Base-by-base conservation (phyloP, 92 coral and sea anemone genomes). In the Palythoa grandiflora region DNA sequence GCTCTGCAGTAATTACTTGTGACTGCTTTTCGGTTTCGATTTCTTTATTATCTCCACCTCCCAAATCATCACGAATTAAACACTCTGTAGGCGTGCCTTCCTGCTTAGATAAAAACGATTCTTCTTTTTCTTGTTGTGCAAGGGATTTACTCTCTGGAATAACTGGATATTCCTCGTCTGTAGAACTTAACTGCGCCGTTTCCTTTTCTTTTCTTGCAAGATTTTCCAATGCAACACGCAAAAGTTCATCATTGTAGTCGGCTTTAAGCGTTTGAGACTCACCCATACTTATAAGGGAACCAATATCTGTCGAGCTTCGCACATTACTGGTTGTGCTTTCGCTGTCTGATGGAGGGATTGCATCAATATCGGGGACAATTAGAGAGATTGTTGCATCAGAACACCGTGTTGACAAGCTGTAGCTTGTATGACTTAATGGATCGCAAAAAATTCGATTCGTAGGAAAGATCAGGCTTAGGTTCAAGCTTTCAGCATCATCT, bases 141-240 rank as follows among this genome's bases (percentile, higher is more conserved):
- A 63, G 57, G 14, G 60, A 65, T 44, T 10, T 36, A 40, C 9
- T 68, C 21, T 68, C 71, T 50, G 40, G 20, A 38, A 35, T 13
- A 10, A 39, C 61, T 48, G 52, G 60, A 1, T 68, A 65, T 53
- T 8, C 73, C 66, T 40, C 39, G 38, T 15, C 14, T 44, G 1
- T 36, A 20, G 86, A 44, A 81, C 47, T 74, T 9, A 53, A 21
- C 21, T 28, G 55, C 15, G 63, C 48, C 19, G 61, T 47, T 68
- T 81, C 86, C 47, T 81, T 81, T 68, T 81, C 85, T 65, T 80
- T 80, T 48, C 75, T 13, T 10, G 86, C 14, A 13, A 81, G 86
- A n/a, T 47, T 81, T 19, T 81, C 86, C 50, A 81, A 81, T 40
- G 86, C 86, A 39, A 9, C 75, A 20, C 86, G 73, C 19, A 81